Evolutionary conservation across 2,888 invertebrate species (phyloP), one percentile per base, ranked within the genome.

Genomic region (Agonopterix arenella): DNA sequence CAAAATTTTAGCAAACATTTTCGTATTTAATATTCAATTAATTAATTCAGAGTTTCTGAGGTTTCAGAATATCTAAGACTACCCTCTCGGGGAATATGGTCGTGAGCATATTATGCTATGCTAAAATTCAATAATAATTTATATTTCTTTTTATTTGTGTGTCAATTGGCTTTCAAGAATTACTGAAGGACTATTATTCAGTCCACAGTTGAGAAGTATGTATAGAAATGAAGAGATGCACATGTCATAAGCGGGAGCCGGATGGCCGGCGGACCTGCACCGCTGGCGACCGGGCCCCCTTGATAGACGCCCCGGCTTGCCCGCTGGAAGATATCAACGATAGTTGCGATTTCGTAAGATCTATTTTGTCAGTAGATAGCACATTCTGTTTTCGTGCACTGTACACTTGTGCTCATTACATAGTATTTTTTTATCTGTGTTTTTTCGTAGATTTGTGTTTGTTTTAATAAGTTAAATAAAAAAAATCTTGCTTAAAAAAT

Each of bases 161-260:
- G n/a, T 10, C 40, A n/a, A 40, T 40, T 40, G 40, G 40, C 40
- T n/a, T 40, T 10, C n/a, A 13, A 47, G 7, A 11, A 28, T 55
- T 66, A 60, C 70, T 70, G 64, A 75, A 68, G 79, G 79, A 74
- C 74, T 10, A 56, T 66, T 70, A 72, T 80, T 76, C 68, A 82
- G 82, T 82, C 79, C 75, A 68, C 80, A 80, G 83, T 80, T 78
- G 62, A 76, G 80, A 83, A 84, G 80, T 84, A 86, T 88, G 88
- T 80, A 65, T 86, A 85, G 81, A 76, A 72, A 88, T 88, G 88
- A 86, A 82, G 86, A 84, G 76, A 76, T 84, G 85, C 76, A 77
- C 78, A 66, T 80, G 80, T 76, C 75, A 74, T 68, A 66, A 78
- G 68, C 42, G 40, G 42, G 42, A 36, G 16, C 37, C 43, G 10